A percentile compares a stretch with the other conserved stretches of the same genome.
Conservation (phyloP, 2,888 invertebrate genomes). For the Orgyia antiqua region DNA sequence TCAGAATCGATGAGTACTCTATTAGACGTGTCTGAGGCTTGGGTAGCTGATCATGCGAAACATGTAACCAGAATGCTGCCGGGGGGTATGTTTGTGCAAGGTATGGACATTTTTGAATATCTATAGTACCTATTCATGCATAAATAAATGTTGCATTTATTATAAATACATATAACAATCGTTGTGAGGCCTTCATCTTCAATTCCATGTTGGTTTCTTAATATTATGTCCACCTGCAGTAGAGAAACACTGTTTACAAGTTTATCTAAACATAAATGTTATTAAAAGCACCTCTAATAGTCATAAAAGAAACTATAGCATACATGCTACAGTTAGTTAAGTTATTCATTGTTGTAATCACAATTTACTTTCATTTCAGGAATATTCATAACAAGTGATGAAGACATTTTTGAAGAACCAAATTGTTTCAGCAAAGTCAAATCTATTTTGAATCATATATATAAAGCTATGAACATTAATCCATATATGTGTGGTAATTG, state of each 20-base stretch:
- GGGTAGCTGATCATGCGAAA: slow-evolving; percentile 89
- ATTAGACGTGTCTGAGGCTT: slow-evolving; percentile 80
- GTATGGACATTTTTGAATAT: slow-evolving; percentile 41
- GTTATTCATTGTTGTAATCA: no score
- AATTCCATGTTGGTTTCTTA: no score
- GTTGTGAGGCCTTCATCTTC: no score
- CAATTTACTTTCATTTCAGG: slow-evolving; percentile 59
- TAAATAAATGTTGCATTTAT: no score
- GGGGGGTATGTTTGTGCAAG: slow-evolving; percentile 92
- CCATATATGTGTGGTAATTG: slow-evolving; percentile 80
- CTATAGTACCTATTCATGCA: no score
- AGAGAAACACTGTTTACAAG: no score
- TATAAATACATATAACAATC: no score
- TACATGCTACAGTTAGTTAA: no score
- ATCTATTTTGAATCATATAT: slow-evolving; percentile 74
- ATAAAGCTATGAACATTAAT: slow-evolving; percentile 75
- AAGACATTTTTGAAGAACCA: slow-evolving; percentile 79
- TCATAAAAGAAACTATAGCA: no score
- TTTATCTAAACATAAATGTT: no score
- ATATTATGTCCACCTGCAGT: no score
- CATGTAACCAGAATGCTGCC: slow-evolving; percentile 94
- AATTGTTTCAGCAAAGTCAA: slow-evolving; percentile 78
- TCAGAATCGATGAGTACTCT: slow-evolving; percentile 64
- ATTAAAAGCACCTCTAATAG: no score
- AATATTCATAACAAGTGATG: slow-evolving; percentile 85